Conservation (phyloP, 1,140 invertebrate genomes). For the Solenopsis invicta region DNA sequence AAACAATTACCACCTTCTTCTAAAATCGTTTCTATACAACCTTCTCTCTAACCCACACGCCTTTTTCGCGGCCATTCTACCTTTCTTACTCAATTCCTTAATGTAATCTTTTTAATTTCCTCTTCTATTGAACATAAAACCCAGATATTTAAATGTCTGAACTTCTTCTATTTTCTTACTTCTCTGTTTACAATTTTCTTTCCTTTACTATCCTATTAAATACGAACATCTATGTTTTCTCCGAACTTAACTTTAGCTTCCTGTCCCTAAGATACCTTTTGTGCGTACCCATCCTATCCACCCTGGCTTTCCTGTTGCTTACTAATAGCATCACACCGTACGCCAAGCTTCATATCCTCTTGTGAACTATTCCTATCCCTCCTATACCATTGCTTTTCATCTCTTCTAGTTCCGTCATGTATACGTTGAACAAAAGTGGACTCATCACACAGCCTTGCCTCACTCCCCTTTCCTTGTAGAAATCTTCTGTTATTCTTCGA, state of each 20-base stretch:
- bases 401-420: too few relatives aligned
- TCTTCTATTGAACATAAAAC: not conserved
- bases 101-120: not conserved
- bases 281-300: too few relatives aligned
- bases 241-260: not conserved
- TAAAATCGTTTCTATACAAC: not conserved
- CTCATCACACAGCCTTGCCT: too few relatives aligned
- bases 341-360: too few relatives aligned
- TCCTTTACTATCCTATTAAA: not conserved
- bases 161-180: not conserved
- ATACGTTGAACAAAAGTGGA: too few relatives aligned
- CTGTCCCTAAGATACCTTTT: too few relatives aligned
- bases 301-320: too few relatives aligned
- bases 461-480: too few relatives aligned
- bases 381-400: too few relatives aligned
- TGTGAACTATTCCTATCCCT: too few relatives aligned
- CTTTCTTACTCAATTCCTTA: not conserved
- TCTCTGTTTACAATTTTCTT: constrained; percentile 11
- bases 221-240: not conserved
- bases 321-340: too few relatives aligned
- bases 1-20: not conserved
- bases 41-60: not conserved
- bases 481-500: too few relatives aligned
- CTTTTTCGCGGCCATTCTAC: not conserved
- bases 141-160: not conserved